A percentile compares a stretch with the other conserved stretches of the same genome.
These are phyloP conservation scores for Cephus pulcher DNA, from an alignment of 2,888 invertebrate genomes.

Conservation along the genomic window DNA sequence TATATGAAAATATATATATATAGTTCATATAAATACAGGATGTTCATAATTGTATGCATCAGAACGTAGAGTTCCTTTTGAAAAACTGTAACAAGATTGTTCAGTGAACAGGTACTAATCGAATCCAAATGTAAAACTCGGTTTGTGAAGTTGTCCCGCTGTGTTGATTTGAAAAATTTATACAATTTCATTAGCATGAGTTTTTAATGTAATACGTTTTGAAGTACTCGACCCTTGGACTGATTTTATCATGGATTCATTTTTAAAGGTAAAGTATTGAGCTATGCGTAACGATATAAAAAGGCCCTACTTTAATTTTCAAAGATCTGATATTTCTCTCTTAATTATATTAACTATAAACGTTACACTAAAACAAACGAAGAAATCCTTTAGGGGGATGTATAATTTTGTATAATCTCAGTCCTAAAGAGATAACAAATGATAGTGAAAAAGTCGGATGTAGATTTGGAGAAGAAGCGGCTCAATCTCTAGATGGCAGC, in stretches of 20 bases:
- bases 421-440: background rate
- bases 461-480: background rate
- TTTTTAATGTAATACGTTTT: background rate
- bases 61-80: background rate
- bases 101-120: background rate
- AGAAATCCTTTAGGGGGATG: background rate
- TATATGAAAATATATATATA: slow-evolving; percentile 23
- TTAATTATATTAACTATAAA: background rate
- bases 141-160: background rate
- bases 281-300: background rate
- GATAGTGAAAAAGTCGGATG: background rate
- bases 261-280: background rate
- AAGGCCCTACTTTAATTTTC: background rate
- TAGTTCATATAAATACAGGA: slow-evolving; percentile 10
- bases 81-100: background rate
- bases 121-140: background rate
- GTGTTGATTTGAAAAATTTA: background rate
- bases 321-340: background rate
- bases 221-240: background rate
- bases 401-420: background rate
- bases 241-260: background rate
- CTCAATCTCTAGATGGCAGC: background rate
- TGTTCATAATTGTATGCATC: slow-evolving; percentile 1
- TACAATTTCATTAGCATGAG: background rate
- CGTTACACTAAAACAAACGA: background rate